Base-by-base conservation (phyloP, 2,797 vertebrate species). In the Urocyon cinereoargenteus region DNA sequence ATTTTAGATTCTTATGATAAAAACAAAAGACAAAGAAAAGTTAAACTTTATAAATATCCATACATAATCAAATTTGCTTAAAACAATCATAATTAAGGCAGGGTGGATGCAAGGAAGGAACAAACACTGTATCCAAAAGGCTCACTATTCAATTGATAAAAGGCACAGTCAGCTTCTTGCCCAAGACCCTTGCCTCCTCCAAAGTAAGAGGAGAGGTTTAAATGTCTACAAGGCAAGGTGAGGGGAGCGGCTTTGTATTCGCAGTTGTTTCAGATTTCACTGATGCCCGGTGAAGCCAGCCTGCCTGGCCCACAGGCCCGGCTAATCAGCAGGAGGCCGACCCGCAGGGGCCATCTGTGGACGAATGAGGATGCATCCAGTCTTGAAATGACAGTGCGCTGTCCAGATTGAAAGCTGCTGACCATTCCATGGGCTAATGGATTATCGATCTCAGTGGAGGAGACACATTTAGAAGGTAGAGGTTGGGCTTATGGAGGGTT, bases 131-230 rank as follows among this genome's bases (percentile, higher is more conserved):
- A 3, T 34, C 73, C 16, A 22, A 55, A 28, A 59, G 51, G 53
- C 31, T 64, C 22, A 19, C 18, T 34, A 26, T 97, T 97, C 98
- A 97, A 95, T 90, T 96, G 91, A 92, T 97, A 97, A 89, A 98
- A 98, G 98, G 95, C 93, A 51, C 70, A 98, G 96, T n/a, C 94
- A 96, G 90, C 94, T 97, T 93, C 84, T 97, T 53, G 22, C 57
- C 81, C 70, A 14, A 28, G 5, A 18, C 13, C n/a, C 66, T 68
- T 21, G 66, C 31, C 45, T 0, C 14, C 22, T 3, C 14, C 53
- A 72, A 51, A 66, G 21, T 16, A 31, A 53, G 57, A 72, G 5
- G 81, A 24, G 36, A 72, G 68, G 16, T 53, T 36, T 40, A 19
- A 6, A 22, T 45, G 70, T 34, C 19, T 53, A n/a, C 7, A 40